Base-by-base conservation (phyloP, 1,140 invertebrate genomes). In the Drosophila virilis region DNA sequence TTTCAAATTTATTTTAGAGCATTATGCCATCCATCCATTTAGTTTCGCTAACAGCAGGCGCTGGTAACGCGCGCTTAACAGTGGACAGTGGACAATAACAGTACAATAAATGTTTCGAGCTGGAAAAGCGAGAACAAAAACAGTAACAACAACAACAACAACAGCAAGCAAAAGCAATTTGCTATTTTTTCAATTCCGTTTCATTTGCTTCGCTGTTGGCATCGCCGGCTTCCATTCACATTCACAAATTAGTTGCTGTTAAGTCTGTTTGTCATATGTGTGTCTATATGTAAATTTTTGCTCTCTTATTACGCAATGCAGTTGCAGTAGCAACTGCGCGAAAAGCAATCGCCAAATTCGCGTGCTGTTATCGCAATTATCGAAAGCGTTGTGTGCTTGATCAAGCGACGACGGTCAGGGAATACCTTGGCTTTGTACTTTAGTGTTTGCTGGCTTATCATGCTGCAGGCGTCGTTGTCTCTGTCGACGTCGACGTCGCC, bases 1-100 rank as follows among this genome's bases (percentile, higher is more conserved):
- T 76, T 89, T 58, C 77, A 80, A 90, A 90, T 90, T 89, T 85
- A 89, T 89, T 89, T 89, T 89, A 89, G 77, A 90, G 85, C 70
- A 89, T 89, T 89, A 89, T 89, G 84, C 84, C 84, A 89, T 83
- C 64, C 77, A 59, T 88, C 70, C 77, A 62, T 66, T 76, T 57
- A 70, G 55, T 82, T 64, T 54, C 28, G 48, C 46, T 73, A 43
- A 50, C 64, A 54, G 62, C 54, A 65, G 38, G 68, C 43, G 51
- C 70, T 82, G 73, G 69, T 70, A 80, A 75, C 73, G 79, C 65
- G 76, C 79, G 83, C 83, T 74, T 77, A 77, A 79, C 74, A 62
- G 58, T 62, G 43, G 42, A 57, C 37, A 61, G 74, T 28, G 32
- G 17, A 12, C 54, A 74, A 59, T 67, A 73, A 73, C 35, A 22